Evolutionary conservation across 92 coral and sea anemone species (phyloP).

Genomic region (Zoanthus sociatus): DNA sequence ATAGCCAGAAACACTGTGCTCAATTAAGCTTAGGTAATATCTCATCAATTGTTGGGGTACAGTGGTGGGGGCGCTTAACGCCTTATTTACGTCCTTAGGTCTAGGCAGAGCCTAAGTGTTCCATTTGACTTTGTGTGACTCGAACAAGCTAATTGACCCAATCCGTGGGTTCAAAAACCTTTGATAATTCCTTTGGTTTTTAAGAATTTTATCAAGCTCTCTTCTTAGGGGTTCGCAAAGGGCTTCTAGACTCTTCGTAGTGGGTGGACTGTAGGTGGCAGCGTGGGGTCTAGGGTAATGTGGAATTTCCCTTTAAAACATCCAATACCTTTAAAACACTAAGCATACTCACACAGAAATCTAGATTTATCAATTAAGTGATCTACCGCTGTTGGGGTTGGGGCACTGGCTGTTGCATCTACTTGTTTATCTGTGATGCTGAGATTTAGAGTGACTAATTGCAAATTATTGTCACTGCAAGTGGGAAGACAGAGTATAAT

Average conservation of each 20-base stretch:
- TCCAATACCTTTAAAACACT: constrained; percentile 54
- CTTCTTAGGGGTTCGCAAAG: constrained; percentile 70
- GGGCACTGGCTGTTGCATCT: background rate
- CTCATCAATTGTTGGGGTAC: constrained; percentile 79
- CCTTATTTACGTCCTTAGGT: constrained; percentile 70
- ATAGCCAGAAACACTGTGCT: constrained; percentile 71
- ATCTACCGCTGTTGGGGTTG: background rate
- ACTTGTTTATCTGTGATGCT: constrained; percentile 40
- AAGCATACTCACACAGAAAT: constrained; percentile 20
- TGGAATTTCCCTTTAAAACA: constrained; percentile 72
- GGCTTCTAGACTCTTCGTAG: constrained; percentile 73
- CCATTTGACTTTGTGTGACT: constrained; percentile 72
- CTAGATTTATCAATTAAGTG: constrained; percentile 13
- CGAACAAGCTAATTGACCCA: constrained; percentile 76
- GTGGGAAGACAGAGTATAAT: constrained; percentile 65
- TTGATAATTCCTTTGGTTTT: too few species aligned
- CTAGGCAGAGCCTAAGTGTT: constrained; percentile 64
- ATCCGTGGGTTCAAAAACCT: constrained; percentile 68
- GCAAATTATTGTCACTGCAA: constrained; percentile 70
- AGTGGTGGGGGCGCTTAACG: constrained; percentile 73
- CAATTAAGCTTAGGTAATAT: constrained; percentile 70
- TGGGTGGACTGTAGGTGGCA: constrained; percentile 71
- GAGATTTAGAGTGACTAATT: constrained; percentile 66
- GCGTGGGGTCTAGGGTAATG: constrained; percentile 67
- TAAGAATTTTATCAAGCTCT: constrained; percentile 72